Base-by-base conservation (phyloP, 2,888 invertebrate genomes). In the Hylaea fasciaria region DNA sequence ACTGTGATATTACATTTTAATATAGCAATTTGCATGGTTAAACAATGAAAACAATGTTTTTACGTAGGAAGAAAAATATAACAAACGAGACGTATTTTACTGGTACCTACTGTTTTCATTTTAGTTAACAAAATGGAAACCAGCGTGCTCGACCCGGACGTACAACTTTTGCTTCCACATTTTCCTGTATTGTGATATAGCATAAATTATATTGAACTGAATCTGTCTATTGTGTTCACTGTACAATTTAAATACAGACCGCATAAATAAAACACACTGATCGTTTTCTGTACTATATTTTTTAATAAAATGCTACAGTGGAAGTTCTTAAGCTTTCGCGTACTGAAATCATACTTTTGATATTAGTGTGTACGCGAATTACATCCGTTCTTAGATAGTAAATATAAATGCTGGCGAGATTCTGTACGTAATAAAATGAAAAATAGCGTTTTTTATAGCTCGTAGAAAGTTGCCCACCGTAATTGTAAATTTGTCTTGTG, bases 401-500 rank as follows among this genome's bases (percentile, higher is more conserved):
- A n/a, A n/a, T n/a, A n/a, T n/a, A n/a, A n/a, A n/a, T n/a, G n/a
- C n/a, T n/a, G n/a, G n/a, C n/a, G n/a, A n/a, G n/a, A n/a, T n/a
- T n/a, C n/a, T n/a, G n/a, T n/a, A n/a, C n/a, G 10, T 32, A 32
- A 32, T 32, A 32, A 32, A 7, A 32, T 9, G 7, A 8, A 8
- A 7, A 7, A 32, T 32, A 32, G 32, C 9, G 32, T 32, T 32
- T 32, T 7, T 7, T 22, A 22, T 22, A 32, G 32, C 9, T 65
- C 49, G 46, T 45, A 58, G 44, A 68, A 64, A 65, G 58, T 51
- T 57, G 54, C 62, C 59, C 4, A 40, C 5, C 57, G 43, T 75
- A 77, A 74, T 74, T 77, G 69, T 72, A 76, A 76, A 76, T 72
- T 71, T 67, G 70, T 73, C 53, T 59, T 52, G 51, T 66, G 68